Conservation (phyloP, 2,797 vertebrate species). For the Danio albolineatus region DNA sequence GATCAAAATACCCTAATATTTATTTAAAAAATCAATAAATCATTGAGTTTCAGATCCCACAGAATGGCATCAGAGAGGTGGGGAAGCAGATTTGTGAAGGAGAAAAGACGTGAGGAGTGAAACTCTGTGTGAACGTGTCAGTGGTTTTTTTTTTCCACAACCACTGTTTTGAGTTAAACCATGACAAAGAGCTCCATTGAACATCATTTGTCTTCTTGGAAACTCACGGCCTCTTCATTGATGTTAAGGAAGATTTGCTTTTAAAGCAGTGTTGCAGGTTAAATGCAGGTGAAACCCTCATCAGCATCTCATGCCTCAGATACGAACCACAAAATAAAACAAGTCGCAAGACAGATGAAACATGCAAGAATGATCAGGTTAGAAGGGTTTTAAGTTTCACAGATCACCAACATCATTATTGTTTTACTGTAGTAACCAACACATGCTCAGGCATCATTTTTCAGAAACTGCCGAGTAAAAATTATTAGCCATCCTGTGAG, state of each 20-base stretch:
- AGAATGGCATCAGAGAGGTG: conserved; percentile 35
- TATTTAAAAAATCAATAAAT: no score
- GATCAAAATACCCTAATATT: no score
- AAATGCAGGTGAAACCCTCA: conserved; percentile 14
- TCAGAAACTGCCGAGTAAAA: no score
- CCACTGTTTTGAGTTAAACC: conserved; percentile 54
- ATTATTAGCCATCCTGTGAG: no score
- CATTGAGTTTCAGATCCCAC: conserved; percentile 48
- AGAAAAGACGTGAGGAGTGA: conserved; percentile 22
- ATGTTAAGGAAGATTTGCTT: background rate
- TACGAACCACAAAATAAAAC: background rate
- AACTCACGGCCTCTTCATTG: background rate
- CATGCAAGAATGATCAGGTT: no score
- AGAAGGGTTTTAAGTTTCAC: no score
- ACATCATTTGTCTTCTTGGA: conserved; percentile 43
- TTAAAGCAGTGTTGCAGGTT: conserved; percentile 17
- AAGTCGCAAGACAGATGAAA: no score
- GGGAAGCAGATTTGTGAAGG: conserved; percentile 23
- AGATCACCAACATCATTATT: no score
- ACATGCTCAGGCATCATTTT: no score
- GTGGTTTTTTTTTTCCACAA: conserved; percentile 29
- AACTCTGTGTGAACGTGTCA: conserved; percentile 32
- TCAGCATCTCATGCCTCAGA: conserved; percentile 1
- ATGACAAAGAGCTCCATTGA: conserved; percentile 45
- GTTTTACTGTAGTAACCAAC: no score